These are phyloP conservation scores for Oreochromis mossambicus DNA, from an alignment of 2,797 vertebrate species.

Conservation along the genomic window DNA sequence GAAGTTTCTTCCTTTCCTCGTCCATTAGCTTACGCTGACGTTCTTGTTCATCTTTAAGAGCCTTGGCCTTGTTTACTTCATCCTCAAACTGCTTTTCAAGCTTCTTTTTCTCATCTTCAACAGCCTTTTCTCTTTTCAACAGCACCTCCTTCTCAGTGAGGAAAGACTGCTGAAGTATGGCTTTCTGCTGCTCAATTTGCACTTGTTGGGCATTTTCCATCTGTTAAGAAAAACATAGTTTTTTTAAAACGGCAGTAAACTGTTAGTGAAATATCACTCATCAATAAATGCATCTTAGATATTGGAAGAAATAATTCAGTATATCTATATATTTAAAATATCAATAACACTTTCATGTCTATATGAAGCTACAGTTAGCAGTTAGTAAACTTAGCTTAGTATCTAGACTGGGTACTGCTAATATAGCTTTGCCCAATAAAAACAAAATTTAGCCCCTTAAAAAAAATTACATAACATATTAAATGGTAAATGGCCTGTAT, in stretches of 20 bases:
- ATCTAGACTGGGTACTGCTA: background rate
- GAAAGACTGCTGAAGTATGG: slow-evolving; percentile 85
- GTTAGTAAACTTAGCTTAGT: background rate
- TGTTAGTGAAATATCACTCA: background rate
- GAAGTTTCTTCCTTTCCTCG: slow-evolving; percentile 85
- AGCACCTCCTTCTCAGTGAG: slow-evolving; percentile 86
- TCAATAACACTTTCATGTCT: background rate
- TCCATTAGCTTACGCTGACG: slow-evolving; percentile 83
- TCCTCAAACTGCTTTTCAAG: slow-evolving; percentile 88
- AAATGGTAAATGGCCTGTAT: too few species aligned
- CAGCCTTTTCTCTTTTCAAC: slow-evolving; percentile 85
- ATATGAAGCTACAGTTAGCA: background rate
- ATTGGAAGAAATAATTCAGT: background rate
- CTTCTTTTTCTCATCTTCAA: slow-evolving; percentile 90
- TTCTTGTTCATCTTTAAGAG: slow-evolving; percentile 85
- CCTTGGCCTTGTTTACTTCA: slow-evolving; percentile 86
- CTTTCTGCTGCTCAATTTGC: slow-evolving; percentile 88
- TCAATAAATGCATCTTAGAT: background rate
- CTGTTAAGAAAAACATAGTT: slow-evolving; percentile 57
- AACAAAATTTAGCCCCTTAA: background rate
- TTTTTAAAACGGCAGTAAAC: background rate
- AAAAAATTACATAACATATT: background rate
- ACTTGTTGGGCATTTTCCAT: slow-evolving; percentile 85
- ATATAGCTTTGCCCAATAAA: background rate
- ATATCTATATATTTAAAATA: background rate